phyloP scores from a whole-genome alignment of 1,140 invertebrate genomes.

The Hyposmocoma kahamanoa region DNA sequence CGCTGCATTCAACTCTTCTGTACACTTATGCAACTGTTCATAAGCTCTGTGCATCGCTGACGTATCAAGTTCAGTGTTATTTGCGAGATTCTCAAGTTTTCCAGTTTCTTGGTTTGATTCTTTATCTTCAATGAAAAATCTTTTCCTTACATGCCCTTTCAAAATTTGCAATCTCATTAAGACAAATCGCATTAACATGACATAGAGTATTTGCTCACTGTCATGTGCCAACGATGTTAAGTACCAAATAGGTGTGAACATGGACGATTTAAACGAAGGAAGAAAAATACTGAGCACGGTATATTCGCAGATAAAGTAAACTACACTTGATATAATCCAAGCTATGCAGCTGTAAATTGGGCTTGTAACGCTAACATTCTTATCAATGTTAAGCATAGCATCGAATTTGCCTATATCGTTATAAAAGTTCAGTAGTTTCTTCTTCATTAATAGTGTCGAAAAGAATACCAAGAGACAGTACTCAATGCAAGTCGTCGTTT shows the following conservation, averaged over 20 bases:
- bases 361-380: slow-evolving; percentile 14
- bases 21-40: slow-evolving; percentile 41
- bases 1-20: slow-evolving; percentile 32
- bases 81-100: slow-evolving; percentile 25
- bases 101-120: slow-evolving; percentile 12
- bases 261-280: neutral
- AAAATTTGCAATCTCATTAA: slow-evolving; percentile 23
- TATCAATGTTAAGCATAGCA: slow-evolving; percentile 22
- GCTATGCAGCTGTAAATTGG: neutral
- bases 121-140: slow-evolving; percentile 10
- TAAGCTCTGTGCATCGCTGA: slow-evolving; percentile 35
- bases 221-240: slow-evolving; percentile 23
- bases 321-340: slow-evolving; percentile 11
- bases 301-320: slow-evolving; percentile 19
- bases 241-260: slow-evolving; percentile 7
- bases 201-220: slow-evolving; percentile 25
- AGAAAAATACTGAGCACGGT: slow-evolving; percentile 5
- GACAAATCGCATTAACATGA: slow-evolving; percentile 19
- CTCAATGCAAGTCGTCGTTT: slow-evolving; percentile 16
- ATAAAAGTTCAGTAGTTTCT: slow-evolving; percentile 21
- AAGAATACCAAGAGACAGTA: slow-evolving; percentile 21
- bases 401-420: slow-evolving; percentile 26
- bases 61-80: slow-evolving; percentile 26
- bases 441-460: slow-evolving; percentile 19
- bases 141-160: slow-evolving; percentile 31